Evolutionary conservation across 2,888 invertebrate species (phyloP).

Genomic region (Rapana venosa): DNA sequence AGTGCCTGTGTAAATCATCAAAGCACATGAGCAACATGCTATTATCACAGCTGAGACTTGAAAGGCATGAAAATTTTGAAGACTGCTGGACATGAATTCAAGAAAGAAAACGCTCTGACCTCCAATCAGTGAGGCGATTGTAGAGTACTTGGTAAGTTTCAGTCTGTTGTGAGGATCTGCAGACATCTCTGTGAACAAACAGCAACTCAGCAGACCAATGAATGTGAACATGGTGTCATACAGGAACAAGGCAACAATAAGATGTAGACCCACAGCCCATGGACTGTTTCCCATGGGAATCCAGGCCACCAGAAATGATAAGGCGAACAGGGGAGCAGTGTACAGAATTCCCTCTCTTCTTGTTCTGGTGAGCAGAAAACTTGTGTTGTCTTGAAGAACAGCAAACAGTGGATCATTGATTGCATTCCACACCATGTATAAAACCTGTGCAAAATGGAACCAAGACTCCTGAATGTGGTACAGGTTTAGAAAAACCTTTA

Average conservation of each 20-base stretch:
- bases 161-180: conserved; percentile 71
- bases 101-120: conserved; percentile 66
- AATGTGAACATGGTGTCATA: conserved; percentile 79
- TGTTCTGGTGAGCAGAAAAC: conserved; percentile 72
- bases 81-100: conserved; percentile 70
- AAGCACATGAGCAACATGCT: conserved; percentile 64
- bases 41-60: conserved; percentile 70
- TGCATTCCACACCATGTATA: conserved; percentile 80
- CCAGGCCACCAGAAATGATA: conserved; percentile 78
- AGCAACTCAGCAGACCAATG: conserved; percentile 76
- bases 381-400: conserved; percentile 74
- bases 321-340: conserved; percentile 76
- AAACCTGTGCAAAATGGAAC: conserved; percentile 78
- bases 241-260: conserved; percentile 77
- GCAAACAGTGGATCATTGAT: conserved; percentile 80
- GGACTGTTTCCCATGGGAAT: conserved; percentile 61
- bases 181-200: conserved; percentile 77
- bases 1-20: conserved; percentile 69
- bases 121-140: conserved; percentile 67
- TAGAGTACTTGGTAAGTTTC: conserved; percentile 74
- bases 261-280: conserved; percentile 77
- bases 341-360: conserved; percentile 77
- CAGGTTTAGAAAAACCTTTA: conserved; percentile 78
- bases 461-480: conserved; percentile 78
- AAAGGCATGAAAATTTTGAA: conserved; percentile 73